A percentile compares a stretch with the other conserved stretches of the same genome.
These are phyloP conservation scores for Hemitrygon akajei DNA, from an alignment of 2,797 vertebrate genomes.

Conservation along the genomic window DNA sequence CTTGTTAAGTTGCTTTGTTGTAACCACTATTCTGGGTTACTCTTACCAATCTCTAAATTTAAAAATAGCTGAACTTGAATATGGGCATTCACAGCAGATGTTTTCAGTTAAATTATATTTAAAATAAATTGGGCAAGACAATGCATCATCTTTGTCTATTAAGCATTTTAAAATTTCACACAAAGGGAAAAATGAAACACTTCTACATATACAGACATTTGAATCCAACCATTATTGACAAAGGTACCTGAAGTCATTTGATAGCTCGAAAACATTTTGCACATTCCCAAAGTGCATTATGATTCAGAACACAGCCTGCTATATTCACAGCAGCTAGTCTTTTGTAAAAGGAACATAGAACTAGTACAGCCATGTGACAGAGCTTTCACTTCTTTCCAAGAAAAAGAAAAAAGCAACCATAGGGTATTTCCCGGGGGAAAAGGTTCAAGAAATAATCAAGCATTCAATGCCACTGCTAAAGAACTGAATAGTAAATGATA, in stretches of 20 bases:
- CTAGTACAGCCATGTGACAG: not conserved
- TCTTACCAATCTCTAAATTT: not conserved
- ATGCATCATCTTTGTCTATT: not conserved
- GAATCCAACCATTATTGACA: not conserved
- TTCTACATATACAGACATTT: not conserved
- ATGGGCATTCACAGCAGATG: too few relatives aligned
- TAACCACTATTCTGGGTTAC: not conserved
- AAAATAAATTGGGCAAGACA: not conserved
- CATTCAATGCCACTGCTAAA: slow-evolving; percentile 40
- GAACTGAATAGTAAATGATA: slow-evolving; percentile 45
- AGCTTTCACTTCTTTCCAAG: slow-evolving; percentile 41
- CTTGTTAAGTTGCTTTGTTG: not conserved
- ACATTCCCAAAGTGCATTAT: slow-evolving; percentile 42
- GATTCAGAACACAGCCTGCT: slow-evolving; percentile 43
- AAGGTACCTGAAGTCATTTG: slow-evolving; percentile 38
- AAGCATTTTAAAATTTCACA: slow-evolving; percentile 38
- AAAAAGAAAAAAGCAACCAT: slow-evolving; percentile 37
- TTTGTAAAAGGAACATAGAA: slow-evolving; percentile 42
- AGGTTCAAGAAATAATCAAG: slow-evolving; percentile 45
- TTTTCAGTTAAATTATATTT: not conserved
- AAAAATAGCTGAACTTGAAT: not conserved
- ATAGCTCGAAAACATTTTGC: slow-evolving; percentile 37
- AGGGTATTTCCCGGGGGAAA: slow-evolving; percentile 38
- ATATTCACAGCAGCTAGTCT: slow-evolving; percentile 40
- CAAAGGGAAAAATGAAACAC: slow-evolving; percentile 13